Evolutionary conservation across 2,113 vertebrate genomes (phyloP).

Genomic region (Odontesthes bonariensis): DNA sequence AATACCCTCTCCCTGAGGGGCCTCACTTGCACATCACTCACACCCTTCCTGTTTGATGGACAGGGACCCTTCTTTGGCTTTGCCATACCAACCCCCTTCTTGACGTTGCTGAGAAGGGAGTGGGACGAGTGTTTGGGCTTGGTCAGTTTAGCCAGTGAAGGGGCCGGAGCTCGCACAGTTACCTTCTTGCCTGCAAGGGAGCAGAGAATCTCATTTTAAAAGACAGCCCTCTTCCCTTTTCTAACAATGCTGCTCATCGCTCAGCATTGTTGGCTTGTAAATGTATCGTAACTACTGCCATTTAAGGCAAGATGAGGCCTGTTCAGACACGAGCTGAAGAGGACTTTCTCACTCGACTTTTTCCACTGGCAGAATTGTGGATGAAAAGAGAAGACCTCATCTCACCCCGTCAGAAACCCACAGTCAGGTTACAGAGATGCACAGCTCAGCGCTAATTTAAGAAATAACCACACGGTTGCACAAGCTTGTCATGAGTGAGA

Average conservation of each 20-base stretch:
- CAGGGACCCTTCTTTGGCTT: conserved; percentile 43
- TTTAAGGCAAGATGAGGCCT: background rate
- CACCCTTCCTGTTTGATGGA: conserved; percentile 33
- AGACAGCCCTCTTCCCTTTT: background rate
- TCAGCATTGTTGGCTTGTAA: background rate
- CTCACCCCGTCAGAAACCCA: conserved; percentile 50
- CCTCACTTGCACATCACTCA: conserved; percentile 77
- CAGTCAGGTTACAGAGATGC: conserved; percentile 23
- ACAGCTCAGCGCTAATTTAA: conserved; percentile 41
- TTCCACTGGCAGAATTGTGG: background rate
- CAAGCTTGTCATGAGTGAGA: conserved; percentile 24
- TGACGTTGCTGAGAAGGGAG: conserved; percentile 47
- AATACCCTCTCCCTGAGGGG: conserved; percentile 89
- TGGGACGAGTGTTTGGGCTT: conserved; percentile 76
- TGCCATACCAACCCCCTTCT: conserved; percentile 18
- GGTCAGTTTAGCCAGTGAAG: conserved; percentile 82
- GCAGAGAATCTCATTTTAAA: background rate
- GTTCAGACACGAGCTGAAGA: conserved; percentile 2
- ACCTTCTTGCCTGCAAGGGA: conserved; percentile 87
- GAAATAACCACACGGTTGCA: conserved; percentile 51
- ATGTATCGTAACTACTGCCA: background rate
- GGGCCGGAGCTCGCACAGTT: conserved; percentile 87
- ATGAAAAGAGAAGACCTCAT: conserved; percentile 14
- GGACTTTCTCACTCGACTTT: conserved; percentile 1
- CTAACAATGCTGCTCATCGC: too few relatives aligned